phyloP scores from a whole-genome alignment of 2,113 vertebrate species.

The Myanophis thanlyinensis region DNA sequence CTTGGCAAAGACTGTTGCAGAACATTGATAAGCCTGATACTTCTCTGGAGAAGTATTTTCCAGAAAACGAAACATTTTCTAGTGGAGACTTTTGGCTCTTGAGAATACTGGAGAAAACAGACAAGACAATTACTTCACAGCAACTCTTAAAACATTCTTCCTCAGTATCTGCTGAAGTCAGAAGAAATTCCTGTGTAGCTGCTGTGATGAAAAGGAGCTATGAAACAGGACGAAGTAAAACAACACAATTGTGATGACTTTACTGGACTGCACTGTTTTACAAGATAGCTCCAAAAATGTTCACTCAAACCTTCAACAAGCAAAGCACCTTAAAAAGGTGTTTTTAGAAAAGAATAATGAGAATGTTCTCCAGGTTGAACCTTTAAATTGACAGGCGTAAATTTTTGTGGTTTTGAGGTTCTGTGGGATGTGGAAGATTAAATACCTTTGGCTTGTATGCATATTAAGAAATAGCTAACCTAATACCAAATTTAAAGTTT shows the following conservation, averaged over 20 bases:
- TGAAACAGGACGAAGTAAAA: neutral
- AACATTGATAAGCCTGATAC: neutral
- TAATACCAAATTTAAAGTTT: neutral
- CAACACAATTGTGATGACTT: neutral
- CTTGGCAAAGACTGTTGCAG: neutral
- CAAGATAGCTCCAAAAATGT: neutral
- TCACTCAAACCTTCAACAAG: neutral
- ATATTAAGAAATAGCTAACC: neutral
- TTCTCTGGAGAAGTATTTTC: neutral
- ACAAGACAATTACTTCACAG: neutral
- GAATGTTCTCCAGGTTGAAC: neutral
- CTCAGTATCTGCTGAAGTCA: neutral
- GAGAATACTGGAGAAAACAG: neutral
- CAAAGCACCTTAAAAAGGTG: neutral
- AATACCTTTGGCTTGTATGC: neutral
- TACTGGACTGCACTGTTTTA: neutral
- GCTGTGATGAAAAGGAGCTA: neutral
- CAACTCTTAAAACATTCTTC: neutral
- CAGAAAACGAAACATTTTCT: neutral
- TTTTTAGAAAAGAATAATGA: neutral
- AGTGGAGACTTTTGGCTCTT: neutral
- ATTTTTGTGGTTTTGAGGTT: neutral
- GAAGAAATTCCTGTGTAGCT: neutral
- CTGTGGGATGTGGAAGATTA: neutral
- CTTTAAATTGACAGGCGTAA: neutral